Percentiles rank a stretch among this genome's conserved stretches.
Evolutionary conservation across 2,797 vertebrate genomes (phyloP).

Genomic region (Sandelia bainsii): DNA sequence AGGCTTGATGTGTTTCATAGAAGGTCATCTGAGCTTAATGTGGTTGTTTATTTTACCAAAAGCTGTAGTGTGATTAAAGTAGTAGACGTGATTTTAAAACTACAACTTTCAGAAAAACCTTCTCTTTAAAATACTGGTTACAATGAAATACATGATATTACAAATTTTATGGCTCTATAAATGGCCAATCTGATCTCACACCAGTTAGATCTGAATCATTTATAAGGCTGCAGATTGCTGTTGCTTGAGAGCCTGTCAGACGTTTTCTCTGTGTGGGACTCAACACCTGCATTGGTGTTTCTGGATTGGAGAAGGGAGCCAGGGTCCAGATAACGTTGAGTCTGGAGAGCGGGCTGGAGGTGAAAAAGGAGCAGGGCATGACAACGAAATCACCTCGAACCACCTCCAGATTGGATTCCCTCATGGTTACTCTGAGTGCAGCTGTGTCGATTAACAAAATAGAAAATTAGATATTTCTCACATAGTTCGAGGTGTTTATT

Average conservation of each 20-base stretch:
- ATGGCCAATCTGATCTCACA: neutral
- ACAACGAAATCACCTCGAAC: constrained; percentile 79
- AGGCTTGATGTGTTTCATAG: neutral
- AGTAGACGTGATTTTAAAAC: neutral
- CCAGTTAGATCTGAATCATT: too few relatives aligned
- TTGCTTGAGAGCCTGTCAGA: too few relatives aligned
- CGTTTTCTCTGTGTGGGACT: neutral
- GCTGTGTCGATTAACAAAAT: constrained; percentile 41
- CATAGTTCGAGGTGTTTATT: neutral
- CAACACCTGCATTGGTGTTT: constrained; percentile 82
- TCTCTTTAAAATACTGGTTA: neutral
- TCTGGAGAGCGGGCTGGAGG: constrained; percentile 79
- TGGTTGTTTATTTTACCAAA: too few relatives aligned
- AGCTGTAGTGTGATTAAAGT: neutral
- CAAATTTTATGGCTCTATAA: neutral
- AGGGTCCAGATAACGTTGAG: constrained; percentile 90
- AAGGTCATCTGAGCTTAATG: neutral
- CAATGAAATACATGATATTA: neutral
- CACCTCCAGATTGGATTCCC: constrained; percentile 79
- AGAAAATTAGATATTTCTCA: neutral
- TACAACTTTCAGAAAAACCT: neutral
- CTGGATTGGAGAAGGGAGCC: constrained; percentile 78
- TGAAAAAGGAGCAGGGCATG: constrained; percentile 87
- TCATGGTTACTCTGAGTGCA: constrained; percentile 82
- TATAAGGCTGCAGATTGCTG: too few relatives aligned